Percentiles rank a stretch among this genome's conserved stretches.
These are phyloP conservation scores for Temnothorax curvispinosus DNA, from an alignment of 1,140 invertebrate genomes.

Conservation along the genomic window DNA sequence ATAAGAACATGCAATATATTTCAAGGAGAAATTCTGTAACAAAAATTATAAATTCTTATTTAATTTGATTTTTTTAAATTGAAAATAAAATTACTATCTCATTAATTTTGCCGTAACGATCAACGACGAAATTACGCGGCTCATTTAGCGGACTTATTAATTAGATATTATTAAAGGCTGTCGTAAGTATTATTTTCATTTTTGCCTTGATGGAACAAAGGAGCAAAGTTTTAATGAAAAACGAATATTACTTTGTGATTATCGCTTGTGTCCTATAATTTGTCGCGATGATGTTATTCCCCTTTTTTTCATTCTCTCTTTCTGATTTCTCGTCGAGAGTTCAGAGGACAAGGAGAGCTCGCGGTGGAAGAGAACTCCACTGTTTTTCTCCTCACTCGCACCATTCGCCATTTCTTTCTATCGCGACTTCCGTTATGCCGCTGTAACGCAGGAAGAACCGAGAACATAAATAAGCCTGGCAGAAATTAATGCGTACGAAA, in stretches of 20 bases:
- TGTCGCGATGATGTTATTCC: slow-evolving; percentile 39
- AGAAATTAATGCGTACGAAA: slow-evolving; percentile 53
- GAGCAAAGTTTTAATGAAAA: slow-evolving; percentile 76
- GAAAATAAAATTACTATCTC: neutral
- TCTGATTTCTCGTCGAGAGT: neutral
- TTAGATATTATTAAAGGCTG: neutral
- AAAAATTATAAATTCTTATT: neutral
- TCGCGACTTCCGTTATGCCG: slow-evolving; percentile 19
- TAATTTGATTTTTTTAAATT: neutral
- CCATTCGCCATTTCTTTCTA: slow-evolving; percentile 29
- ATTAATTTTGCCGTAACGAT: neutral
- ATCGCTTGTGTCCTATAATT: slow-evolving; percentile 72
- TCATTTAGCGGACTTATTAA: slow-evolving; percentile 40
- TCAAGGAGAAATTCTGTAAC: neutral
- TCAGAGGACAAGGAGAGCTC: neutral
- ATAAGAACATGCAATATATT: neutral
- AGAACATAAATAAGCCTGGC: slow-evolving; percentile 45
- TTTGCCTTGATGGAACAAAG: slow-evolving; percentile 28
- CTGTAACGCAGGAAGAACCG: slow-evolving; percentile 21
- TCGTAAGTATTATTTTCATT: neutral
- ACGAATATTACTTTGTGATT: slow-evolving; percentile 73
- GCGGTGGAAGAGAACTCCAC: neutral
- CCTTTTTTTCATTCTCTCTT: neutral
- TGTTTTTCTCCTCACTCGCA: neutral
- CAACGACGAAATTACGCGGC: neutral